phyloP scores from a whole-genome alignment of 1,140 invertebrate genomes.

The Bombus cullumanus region DNA sequence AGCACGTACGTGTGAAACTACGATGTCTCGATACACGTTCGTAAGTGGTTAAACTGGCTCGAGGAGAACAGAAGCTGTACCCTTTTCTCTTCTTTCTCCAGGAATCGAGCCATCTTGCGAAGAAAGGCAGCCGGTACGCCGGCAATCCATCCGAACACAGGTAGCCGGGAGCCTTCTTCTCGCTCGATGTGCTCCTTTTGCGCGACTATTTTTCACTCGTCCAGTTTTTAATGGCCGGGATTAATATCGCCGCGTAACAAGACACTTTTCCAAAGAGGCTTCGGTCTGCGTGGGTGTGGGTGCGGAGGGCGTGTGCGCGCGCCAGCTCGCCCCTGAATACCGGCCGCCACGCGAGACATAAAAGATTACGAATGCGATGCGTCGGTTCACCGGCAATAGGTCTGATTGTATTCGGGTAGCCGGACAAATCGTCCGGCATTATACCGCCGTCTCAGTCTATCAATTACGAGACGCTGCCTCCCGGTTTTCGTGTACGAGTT shows the following conservation, averaged over 20 bases:
- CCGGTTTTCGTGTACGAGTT: conserved; percentile 40
- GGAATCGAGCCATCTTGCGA: neutral
- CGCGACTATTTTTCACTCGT: conserved; percentile 81
- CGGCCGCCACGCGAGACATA: conserved; percentile 72
- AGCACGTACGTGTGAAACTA: too few species aligned
- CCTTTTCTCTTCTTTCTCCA: neutral
- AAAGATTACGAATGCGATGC: conserved; percentile 81
- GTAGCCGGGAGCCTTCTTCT: conserved; percentile 67
- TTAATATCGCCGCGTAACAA: conserved; percentile 83
- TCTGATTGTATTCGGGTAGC: conserved; percentile 80
- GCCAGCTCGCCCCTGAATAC: conserved; percentile 15
- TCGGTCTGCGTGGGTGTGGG: conserved; percentile 56
- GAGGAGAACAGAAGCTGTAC: neutral
- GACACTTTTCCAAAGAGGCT: conserved; percentile 75
- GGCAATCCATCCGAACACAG: conserved; percentile 70
- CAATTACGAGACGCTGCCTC: conserved; percentile 72
- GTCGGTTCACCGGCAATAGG: conserved; percentile 81
- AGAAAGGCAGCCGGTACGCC: conserved; percentile 6
- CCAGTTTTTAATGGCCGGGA: conserved; percentile 82
- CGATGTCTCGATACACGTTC: too few species aligned
- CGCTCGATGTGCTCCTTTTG: conserved; percentile 69
- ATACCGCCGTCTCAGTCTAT: conserved; percentile 80
- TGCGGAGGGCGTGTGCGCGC: neutral
- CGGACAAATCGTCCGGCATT: conserved; percentile 82
- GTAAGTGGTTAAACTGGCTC: neutral